Base-by-base conservation (phyloP, 2,797 vertebrate genomes). In the Eremophila alpestris region DNA sequence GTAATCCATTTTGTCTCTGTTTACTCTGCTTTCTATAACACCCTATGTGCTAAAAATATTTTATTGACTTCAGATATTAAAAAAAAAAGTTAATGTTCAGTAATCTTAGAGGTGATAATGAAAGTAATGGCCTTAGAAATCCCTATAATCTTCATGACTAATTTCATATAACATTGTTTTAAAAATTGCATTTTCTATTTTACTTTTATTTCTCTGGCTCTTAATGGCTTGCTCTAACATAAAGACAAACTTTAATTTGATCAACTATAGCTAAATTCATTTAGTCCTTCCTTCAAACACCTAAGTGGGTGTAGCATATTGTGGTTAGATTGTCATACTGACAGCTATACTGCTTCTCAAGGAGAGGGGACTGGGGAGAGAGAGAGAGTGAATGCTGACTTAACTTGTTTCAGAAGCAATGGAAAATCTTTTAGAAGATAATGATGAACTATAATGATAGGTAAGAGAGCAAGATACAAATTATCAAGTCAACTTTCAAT, bases 331-430 rank as follows among this genome's bases (percentile, higher is more conserved):
- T 81, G 84, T 85, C 58, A 87, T 78, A 64, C 45, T 87, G 69
- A 86, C 90, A 94, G 34, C 71, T 84, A 59, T 63, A 79, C 36
- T 26, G 30, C 41, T 83, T 95, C 48, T 64, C 54, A 48, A 82
- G 51, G 74, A 58, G 45, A 16, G 9, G 15, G 5, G 12, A 9
- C 36, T 36, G 38, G 11, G 30, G 0, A 5, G 17, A 68, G 20
- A 89, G 48, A 81, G 46, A 40, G 48, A 27, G 36, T 29, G 56
- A 49, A 27, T 52, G 45, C 77, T 94, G 84, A 96, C 82, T 90
- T 90, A 32, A 96, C 40, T 89, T 95, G 36, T 94, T 97, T 95
- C 55, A 90, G 78, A 95, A 94, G 52, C 45, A 93, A 83, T 79
- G 38, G 70, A 83, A 94, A 94, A 89, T 80, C 89, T 91, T 93